Base-by-base conservation (phyloP, 2,797 vertebrate genomes). In the Anomalospiza imberbis region DNA sequence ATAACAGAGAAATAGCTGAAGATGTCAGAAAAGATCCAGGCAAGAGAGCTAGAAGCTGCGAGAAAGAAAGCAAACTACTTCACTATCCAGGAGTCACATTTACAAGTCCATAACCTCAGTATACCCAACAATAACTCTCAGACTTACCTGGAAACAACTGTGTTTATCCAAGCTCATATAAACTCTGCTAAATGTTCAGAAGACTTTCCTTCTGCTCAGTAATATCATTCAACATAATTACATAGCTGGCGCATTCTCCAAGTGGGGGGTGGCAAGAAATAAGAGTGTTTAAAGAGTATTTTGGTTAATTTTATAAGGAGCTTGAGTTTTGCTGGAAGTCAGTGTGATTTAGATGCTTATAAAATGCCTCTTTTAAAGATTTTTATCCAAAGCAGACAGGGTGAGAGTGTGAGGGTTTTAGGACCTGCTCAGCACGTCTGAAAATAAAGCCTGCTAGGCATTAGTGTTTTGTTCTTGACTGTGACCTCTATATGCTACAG, bases 221-320 rank as follows among this genome's bases (percentile, higher is more conserved):
- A 74, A 40, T 71, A 38, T 44, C 6, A 15, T 48, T 89, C 42
- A 62, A 51, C 9, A 7, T 77, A 58, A 80, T 44, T 40, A 63
- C 34, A 38, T 42, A 81, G 45, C 50, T 74, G 58, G 12, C 50
- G n/a, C 12, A 2, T 55, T 62, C 36, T 78, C 26, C 5, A 10
- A 21, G 17, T 10, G 11, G 5, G 1, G 2, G 2, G 2, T 0
- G 9, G 7, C 8, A n/a, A 53, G 13, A 21, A 34, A 48, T 7
- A 40, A 38, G 9, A 7, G 13, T 8, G 7, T 50, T 67, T 75
- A 75, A 82, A 74, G 36, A 71, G 22, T 36, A 28, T 18, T 78
- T 66, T n/a, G 32, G 10, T 32, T 76, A 57, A 78, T 62, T 75
- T 88, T 62, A 60, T 34, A 34, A 71, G 67, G 19, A 76, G 6